phyloP scores from a whole-genome alignment of 2,888 invertebrate species.

The Lathronympha strigana region DNA sequence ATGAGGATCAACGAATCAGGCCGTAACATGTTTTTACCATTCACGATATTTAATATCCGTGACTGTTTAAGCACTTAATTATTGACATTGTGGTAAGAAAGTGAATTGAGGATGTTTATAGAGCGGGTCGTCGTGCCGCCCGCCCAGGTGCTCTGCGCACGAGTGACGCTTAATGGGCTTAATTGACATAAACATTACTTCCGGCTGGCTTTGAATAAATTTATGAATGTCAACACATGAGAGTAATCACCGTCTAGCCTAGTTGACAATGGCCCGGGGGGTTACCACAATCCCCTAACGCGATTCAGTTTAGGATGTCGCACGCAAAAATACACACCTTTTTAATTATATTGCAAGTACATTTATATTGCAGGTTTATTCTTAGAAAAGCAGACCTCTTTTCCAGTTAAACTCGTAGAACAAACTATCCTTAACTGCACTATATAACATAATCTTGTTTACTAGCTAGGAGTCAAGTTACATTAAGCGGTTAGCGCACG shows the following conservation, averaged over 20 bases:
- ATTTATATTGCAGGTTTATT: too few relatives aligned
- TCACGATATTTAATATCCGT: constrained; percentile 14
- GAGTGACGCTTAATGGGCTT: constrained; percentile 15
- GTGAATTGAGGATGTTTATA: constrained; percentile 47
- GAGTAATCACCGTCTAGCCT: too few relatives aligned
- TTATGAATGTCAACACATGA: too few relatives aligned
- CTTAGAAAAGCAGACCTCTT: background rate
- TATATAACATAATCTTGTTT: background rate
- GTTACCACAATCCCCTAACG: too few relatives aligned
- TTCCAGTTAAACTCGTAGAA: background rate
- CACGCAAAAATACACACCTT: too few relatives aligned
- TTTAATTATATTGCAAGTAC: too few relatives aligned
- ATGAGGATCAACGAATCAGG: constrained; percentile 11
- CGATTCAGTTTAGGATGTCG: too few relatives aligned
- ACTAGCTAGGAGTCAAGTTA: background rate
- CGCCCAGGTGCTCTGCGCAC: constrained; percentile 34
- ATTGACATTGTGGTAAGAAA: constrained; percentile 17
- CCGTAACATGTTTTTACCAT: constrained; percentile 3
- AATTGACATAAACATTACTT: constrained; percentile 22
- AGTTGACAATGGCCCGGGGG: too few relatives aligned
- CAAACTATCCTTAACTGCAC: background rate
- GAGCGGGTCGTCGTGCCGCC: constrained; percentile 56
- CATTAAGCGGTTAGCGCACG: constrained; percentile 3
- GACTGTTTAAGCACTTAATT: constrained; percentile 5
- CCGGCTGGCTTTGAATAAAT: constrained; percentile 4